Conservation (phyloP, 1,140 invertebrate genomes). For the Rhizoglyphus robini region DNA sequence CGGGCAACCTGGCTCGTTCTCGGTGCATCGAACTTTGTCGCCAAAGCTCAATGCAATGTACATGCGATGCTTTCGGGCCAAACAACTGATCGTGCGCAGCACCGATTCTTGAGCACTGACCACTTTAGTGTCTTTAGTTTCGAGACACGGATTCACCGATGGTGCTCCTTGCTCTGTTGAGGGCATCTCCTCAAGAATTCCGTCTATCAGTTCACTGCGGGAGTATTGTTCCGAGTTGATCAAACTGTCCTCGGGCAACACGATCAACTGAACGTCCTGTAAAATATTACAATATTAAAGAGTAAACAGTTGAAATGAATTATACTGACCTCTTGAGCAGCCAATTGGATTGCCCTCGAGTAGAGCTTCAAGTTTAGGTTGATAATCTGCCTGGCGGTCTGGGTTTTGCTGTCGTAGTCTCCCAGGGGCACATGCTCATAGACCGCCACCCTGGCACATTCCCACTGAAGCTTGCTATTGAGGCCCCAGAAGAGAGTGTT, state of each 20-base stretch:
- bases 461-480: neutral
- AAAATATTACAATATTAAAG: neutral
- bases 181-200: constrained; percentile 19
- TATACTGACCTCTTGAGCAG: neutral
- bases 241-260: constrained; percentile 60
- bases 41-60: constrained; percentile 57
- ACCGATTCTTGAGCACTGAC: neutral
- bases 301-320: neutral
- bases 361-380: constrained; percentile 16
- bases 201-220: neutral
- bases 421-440: constrained; percentile 18
- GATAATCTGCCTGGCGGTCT: neutral
- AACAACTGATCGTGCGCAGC: constrained; percentile 40
- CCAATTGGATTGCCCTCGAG: constrained; percentile 2
- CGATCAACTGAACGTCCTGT: constrained; percentile 56
- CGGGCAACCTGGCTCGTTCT: constrained; percentile 28
- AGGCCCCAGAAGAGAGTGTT: too few relatives aligned
- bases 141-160: constrained; percentile 21
- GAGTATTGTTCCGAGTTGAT: neutral
- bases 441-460: constrained; percentile 20
- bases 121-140: neutral
- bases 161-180: neutral
- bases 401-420: too few relatives aligned
- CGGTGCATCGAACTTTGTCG: constrained; percentile 34
- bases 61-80: constrained; percentile 38